phyloP scores from a whole-genome alignment of 2,888 invertebrate species.

The Drosophila dives region DNA sequence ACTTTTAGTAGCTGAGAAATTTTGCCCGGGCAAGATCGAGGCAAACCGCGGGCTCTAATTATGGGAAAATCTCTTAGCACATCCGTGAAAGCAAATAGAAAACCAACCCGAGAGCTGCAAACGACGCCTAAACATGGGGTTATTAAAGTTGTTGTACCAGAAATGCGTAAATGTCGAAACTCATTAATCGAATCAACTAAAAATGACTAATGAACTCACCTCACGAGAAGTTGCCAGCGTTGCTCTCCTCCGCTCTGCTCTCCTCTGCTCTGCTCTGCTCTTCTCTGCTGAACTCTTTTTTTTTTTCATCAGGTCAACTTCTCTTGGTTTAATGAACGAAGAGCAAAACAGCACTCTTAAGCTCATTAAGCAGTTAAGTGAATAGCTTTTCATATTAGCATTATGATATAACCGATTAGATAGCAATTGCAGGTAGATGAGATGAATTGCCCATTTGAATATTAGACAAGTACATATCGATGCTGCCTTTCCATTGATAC shows the following conservation, averaged over 20 bases:
- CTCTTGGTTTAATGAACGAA: neutral
- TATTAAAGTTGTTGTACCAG: constrained; percentile 15
- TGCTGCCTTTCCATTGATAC: neutral
- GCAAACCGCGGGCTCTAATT: constrained; percentile 69
- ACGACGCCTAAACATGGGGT: constrained; percentile 7
- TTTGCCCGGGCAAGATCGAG: constrained; percentile 64
- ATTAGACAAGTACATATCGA: constrained; percentile 3
- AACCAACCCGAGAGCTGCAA: constrained; percentile 25
- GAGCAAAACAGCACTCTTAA: constrained; percentile 6
- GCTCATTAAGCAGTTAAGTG: constrained; percentile 19
- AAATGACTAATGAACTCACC: constrained; percentile 70
- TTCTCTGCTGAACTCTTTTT: neutral
- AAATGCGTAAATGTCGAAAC: constrained; percentile 70
- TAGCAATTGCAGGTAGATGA: constrained; percentile 10
- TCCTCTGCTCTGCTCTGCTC: neutral
- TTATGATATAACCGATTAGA: neutral
- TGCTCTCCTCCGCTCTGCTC: neutral
- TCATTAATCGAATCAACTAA: constrained; percentile 80
- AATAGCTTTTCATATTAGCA: constrained; percentile 10
- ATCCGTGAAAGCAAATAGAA: constrained; percentile 66
- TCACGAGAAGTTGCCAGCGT: constrained; percentile 46
- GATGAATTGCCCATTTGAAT: constrained; percentile 9
- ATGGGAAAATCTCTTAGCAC: constrained; percentile 73
- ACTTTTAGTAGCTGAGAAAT: constrained; percentile 75
- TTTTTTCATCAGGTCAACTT: neutral